These are phyloP conservation scores for Cinara cedri DNA, from an alignment of 2,888 invertebrate species.

Conservation along the genomic window DNA sequence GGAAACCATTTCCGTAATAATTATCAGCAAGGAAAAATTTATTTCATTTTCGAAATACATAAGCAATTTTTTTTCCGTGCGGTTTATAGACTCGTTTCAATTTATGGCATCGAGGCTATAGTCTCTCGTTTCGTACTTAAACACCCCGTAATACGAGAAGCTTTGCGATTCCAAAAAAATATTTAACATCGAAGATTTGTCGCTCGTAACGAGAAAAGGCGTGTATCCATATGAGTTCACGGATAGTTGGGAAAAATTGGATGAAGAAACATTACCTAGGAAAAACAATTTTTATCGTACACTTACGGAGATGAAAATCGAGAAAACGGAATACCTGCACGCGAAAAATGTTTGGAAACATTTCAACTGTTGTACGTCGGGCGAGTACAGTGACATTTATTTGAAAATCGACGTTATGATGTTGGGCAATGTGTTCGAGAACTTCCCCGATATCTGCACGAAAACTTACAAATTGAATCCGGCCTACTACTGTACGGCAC, in stretches of 20 bases:
- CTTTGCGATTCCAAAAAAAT: not conserved
- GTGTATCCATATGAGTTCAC: conserved; percentile 60
- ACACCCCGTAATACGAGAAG: not conserved
- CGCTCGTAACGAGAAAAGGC: conserved; percentile 57
- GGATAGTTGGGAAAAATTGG: conserved; percentile 26
- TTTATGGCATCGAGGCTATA: too few species aligned
- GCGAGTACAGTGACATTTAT: conserved; percentile 62
- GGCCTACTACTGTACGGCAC: conserved; percentile 59
- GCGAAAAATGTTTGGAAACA: conserved; percentile 61
- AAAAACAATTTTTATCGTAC: conserved; percentile 60
- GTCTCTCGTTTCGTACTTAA: conserved; percentile 27
- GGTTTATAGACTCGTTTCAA: conserved; percentile 52
- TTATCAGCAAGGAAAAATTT: conserved; percentile 62
- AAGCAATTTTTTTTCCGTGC: not conserved
- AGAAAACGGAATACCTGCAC: conserved; percentile 61
- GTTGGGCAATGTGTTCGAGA: conserved; percentile 62
- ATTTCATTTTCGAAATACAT: conserved; percentile 61
- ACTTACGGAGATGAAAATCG: conserved; percentile 58
- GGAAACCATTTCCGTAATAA: conserved; percentile 60
- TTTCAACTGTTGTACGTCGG: conserved; percentile 61
- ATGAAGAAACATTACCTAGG: conserved; percentile 58
- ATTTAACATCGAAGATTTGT: not conserved
- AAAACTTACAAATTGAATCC: conserved; percentile 61
- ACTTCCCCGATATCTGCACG: conserved; percentile 61
- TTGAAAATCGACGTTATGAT: conserved; percentile 62